Base-by-base conservation (phyloP, 2,888 invertebrate species). In the Sphaeridia pumilis region DNA sequence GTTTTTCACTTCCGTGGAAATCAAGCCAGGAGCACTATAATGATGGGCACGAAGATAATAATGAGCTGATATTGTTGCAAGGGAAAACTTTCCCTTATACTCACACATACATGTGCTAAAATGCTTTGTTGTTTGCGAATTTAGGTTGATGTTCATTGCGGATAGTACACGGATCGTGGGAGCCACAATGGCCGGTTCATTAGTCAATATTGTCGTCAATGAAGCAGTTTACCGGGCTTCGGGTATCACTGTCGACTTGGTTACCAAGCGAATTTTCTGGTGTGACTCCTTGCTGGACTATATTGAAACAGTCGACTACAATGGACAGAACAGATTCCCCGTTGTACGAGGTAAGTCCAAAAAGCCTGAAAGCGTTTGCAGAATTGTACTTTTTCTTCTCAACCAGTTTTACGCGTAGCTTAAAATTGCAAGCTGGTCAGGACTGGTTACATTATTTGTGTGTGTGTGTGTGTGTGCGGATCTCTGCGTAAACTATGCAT, bases 281-380 rank as follows among this genome's bases (percentile, higher is more conserved):
- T 93, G 94, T 67, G 97, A 98, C 70, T 87, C 90, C 0, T 74
- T 93, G 14, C 73, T 95, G 49, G 94, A 97, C 72, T 90, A 94
- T 69, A 90, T 98, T 59, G 94, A 95, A 69, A 88, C 92, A 0
- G 87, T 93, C 0, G 89, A 94, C 70, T 98, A 97, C 70, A 81
- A 88, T 48, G 94, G 94, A 1, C 77, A 80, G 56, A 80, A 84
- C 63, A 76, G 93, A 58, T 82, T 84, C 57, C 77, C 87, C 69
- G 82, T 89, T 0, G 73, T 89, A 2, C 73, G 88, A 54, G 88
- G 70, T 66, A 55, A 60, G 46, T 49, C 21, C 28, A 42, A 43
- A 27, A 25, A 49, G 12, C 5, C 21, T 21, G 38, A 21, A 7
- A 52, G 25, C 14, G 3, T 41, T n/a, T 41, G n/a, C n/a, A n/a